Conservation (phyloP, 2,888 invertebrate genomes). For the Xylota segnis region DNA sequence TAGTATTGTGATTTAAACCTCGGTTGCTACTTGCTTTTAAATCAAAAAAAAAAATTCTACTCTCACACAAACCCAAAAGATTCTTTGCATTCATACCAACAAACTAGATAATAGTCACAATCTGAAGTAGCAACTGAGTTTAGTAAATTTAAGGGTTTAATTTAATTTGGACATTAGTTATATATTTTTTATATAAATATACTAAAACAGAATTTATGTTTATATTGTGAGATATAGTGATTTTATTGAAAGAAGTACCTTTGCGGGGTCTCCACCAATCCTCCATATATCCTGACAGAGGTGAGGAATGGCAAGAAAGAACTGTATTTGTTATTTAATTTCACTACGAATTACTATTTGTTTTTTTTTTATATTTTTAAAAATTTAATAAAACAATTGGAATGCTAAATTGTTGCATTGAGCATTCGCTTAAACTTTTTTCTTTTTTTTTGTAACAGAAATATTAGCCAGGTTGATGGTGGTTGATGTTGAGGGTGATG, state of each 20-base stretch:
- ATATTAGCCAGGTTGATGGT: slow-evolving; percentile 17
- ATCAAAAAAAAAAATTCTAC: not conserved
- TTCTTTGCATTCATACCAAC: not conserved
- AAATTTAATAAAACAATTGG: slow-evolving; percentile 16
- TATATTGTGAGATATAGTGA: slow-evolving; percentile 39
- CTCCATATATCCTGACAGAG: slow-evolving; percentile 99
- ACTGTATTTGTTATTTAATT: slow-evolving; percentile 85
- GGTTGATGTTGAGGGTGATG: slow-evolving; percentile 28
- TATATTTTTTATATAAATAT: slow-evolving; percentile 13
- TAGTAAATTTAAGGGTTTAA: slow-evolving; percentile 12
- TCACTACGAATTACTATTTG: slow-evolving; percentile 81
- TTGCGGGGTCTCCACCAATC: slow-evolving; percentile 99
- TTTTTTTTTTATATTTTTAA: slow-evolving; percentile 30
- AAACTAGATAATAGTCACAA: slow-evolving; percentile 2
- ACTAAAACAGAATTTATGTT: slow-evolving; percentile 17
- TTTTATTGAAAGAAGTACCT: slow-evolving; percentile 89
- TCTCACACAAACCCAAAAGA: slow-evolving; percentile 11
- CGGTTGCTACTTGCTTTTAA: slow-evolving; percentile 32
- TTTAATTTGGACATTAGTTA: slow-evolving; percentile 31
- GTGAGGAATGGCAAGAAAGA: slow-evolving; percentile 92
- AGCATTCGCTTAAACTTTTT: slow-evolving; percentile 4
- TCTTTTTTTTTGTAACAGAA: slow-evolving; percentile 14
- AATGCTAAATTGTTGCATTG: slow-evolving; percentile 2
- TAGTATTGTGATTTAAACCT: not conserved
- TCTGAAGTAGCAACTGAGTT: slow-evolving; percentile 52